A percentile compares a stretch with the other conserved stretches of the same genome.
phyloP scores from a whole-genome alignment of 2,113 vertebrate genomes.

The Zapornia atra region DNA sequence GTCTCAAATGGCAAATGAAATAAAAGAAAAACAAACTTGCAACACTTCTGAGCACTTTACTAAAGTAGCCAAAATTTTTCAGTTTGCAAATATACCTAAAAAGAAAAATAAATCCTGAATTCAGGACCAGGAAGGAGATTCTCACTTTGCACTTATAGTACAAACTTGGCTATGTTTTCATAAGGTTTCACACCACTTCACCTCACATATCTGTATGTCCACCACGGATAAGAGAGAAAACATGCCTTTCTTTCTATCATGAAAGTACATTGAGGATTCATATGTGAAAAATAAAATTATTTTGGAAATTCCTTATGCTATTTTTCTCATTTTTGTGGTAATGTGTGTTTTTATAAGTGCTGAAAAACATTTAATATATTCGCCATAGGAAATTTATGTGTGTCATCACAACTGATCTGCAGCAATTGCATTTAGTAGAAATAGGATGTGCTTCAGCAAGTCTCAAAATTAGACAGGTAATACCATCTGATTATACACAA shows the following conservation, averaged over 20 bases:
- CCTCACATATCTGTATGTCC: background rate
- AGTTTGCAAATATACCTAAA: background rate
- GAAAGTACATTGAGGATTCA: background rate
- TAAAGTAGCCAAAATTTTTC: background rate
- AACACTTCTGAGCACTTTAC: background rate
- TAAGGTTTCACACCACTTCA: background rate
- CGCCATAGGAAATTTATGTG: background rate
- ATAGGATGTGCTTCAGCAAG: background rate
- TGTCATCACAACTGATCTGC: background rate
- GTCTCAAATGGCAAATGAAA: background rate
- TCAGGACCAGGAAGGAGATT: background rate
- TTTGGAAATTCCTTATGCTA: background rate
- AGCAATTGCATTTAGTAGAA: background rate
- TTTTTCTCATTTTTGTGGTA: background rate
- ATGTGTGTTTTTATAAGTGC: background rate
- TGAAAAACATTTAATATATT: background rate
- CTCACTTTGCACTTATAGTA: background rate
- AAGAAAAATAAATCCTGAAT: background rate
- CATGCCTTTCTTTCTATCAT: background rate
- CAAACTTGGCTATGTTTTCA: background rate
- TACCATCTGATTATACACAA: background rate
- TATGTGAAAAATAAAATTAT: background rate
- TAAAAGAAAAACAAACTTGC: background rate
- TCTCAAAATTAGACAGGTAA: background rate
- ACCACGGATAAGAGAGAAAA: background rate